These are phyloP conservation scores for Phainopepla nitens DNA, from an alignment of 2,113 vertebrate genomes.

Conservation along the genomic window DNA sequence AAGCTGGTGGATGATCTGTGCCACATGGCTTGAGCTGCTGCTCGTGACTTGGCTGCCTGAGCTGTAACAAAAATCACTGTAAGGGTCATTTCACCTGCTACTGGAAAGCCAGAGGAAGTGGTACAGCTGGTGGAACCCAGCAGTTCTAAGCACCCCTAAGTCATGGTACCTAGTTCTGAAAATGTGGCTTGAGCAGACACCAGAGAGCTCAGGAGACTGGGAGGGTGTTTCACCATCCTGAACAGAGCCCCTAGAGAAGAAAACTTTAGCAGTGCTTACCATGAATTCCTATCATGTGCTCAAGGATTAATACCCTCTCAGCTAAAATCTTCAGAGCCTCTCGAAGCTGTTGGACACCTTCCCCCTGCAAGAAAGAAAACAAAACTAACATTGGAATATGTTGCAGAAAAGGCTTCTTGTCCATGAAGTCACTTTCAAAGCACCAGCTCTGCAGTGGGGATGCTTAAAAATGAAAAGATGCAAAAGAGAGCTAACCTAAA, in stretches of 20 bases:
- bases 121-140: background rate
- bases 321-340: conserved; percentile 98
- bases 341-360: conserved; percentile 90
- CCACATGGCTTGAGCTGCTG: background rate
- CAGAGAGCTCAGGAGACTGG: background rate
- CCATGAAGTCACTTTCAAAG: background rate
- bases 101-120: background rate
- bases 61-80: background rate
- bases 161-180: background rate
- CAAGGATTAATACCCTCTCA: conserved; percentile 93
- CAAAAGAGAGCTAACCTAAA: background rate
- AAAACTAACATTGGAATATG: background rate
- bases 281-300: conserved; percentile 96
- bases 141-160: background rate
- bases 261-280: conserved; percentile 69
- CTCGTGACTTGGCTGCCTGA: background rate
- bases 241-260: background rate
- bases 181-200: background rate
- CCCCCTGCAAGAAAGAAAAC: conserved; percentile 68
- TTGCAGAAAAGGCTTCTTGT: background rate
- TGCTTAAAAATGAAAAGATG: background rate
- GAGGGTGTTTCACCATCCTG: background rate
- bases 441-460: background rate
- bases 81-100: background rate
- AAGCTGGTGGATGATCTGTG: background rate